Evolutionary conservation across 2,113 vertebrate species (phyloP).

Genomic region (Synodontis membranacea): DNA sequence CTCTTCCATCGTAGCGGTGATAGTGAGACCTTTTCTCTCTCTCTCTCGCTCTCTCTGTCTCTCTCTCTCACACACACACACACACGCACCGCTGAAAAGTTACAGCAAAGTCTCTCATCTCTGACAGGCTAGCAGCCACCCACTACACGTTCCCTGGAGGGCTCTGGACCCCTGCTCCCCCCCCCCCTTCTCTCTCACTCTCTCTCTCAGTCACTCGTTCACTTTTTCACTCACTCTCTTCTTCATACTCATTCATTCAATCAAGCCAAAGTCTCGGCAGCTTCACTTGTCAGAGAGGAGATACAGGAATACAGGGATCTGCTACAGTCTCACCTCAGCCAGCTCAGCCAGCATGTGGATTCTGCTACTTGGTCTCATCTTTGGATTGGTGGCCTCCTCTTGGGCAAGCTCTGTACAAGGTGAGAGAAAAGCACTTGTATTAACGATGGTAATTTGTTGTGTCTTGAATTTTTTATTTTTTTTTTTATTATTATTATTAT

Average conservation of each 20-base stretch:
- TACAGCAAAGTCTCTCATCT: conserved; percentile 69
- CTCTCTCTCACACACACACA: conserved; percentile 45
- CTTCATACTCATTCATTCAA: conserved; percentile 44
- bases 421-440: conserved; percentile 56
- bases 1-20: conserved; percentile 57
- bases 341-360: conserved; percentile 71
- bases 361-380: conserved; percentile 67
- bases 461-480: conserved; percentile 4
- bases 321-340: conserved; percentile 48
- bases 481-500: not conserved
- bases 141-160: conserved; percentile 51
- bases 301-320: conserved; percentile 60
- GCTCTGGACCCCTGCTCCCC: conserved; percentile 45
- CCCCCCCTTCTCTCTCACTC: too few relatives aligned
- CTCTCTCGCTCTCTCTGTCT: conserved; percentile 53
- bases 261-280: conserved; percentile 40
- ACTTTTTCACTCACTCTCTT: conserved; percentile 26
- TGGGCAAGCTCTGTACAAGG: conserved; percentile 61
- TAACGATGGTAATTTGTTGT: not conserved
- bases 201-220: conserved; percentile 37
- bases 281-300: conserved; percentile 65
- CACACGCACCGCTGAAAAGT: conserved; percentile 68
- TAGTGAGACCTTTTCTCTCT: conserved; percentile 46
- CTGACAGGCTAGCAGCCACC: conserved; percentile 59
- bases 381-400: conserved; percentile 71